Evolutionary conservation across 1,140 invertebrate species (phyloP), one percentile per base, ranked within the genome.

Genomic region (Euschistus heros): DNA sequence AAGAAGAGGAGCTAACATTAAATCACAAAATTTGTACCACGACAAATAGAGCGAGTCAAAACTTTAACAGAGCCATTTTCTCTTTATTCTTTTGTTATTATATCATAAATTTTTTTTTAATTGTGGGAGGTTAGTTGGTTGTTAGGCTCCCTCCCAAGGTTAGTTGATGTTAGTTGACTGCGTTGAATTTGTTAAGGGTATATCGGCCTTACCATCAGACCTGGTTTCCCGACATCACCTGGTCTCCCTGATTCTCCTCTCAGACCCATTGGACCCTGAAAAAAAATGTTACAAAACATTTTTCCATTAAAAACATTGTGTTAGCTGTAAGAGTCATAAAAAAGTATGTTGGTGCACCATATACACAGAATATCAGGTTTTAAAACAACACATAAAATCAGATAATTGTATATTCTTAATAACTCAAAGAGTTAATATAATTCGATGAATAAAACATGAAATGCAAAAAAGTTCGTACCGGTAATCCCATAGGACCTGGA

Each of bases 401-500:
- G n/a, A n/a, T n/a, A n/a, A n/a, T n/a, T n/a, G n/a, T n/a, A n/a
- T n/a, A n/a, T n/a, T n/a, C n/a, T n/a, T n/a, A n/a, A n/a, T n/a
- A n/a, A n/a, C n/a, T n/a, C n/a, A n/a, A n/a, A n/a, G n/a, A n/a
- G n/a, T n/a, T n/a, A 30, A 7, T 30, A 30, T 30, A 30, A 30
- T 30, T 30, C 13, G 13, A 10, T 37, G 6, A 10, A 37, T 37
- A 37, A 10, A 37, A 54, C 3, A 54, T 54, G 1, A 62, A 47
- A 47, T 67, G 50, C 52, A 65, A 64, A 64, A 52, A 64, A 62
- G 65, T 72, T 88, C 88, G 86, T 85, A 94, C 93, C 71, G 93
- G 93, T 74, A 96, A 80, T 75, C 93, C 93, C 90, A 96, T 95
- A 60, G 92, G 91, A 71, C 93, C 93, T 60, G 88, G 85, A 78